A percentile compares a stretch with the other conserved stretches of the same genome.
These are phyloP conservation scores for Bovichtus diacanthus DNA, from an alignment of 2,797 vertebrate species.

Conservation along the genomic window DNA sequence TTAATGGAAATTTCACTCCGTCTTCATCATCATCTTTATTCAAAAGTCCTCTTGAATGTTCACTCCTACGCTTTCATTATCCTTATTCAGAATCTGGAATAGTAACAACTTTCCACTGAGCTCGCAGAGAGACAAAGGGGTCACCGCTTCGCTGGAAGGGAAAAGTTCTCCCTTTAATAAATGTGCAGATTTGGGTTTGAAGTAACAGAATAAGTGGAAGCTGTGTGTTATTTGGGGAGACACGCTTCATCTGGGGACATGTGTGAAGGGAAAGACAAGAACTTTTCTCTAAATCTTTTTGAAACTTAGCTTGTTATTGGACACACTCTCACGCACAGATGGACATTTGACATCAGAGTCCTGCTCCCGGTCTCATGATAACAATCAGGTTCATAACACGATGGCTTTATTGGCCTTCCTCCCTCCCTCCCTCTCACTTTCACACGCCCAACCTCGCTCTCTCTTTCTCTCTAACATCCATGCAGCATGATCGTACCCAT, in stretches of 20 bases:
- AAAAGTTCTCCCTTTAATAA: conserved; percentile 20
- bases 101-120: conserved; percentile 11
- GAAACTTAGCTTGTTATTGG: background rate
- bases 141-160: conserved; percentile 20
- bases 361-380: conserved; percentile 49
- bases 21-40: conserved; percentile 56
- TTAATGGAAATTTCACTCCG: conserved; percentile 59
- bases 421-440: conserved; percentile 9
- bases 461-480: conserved; percentile 56
- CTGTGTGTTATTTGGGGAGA: background rate
- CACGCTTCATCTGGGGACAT: background rate
- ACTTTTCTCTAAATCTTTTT: background rate
- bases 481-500: conserved; percentile 66
- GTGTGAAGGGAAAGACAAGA: background rate
- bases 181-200: conserved; percentile 40
- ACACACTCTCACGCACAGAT: conserved; percentile 45
- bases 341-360: conserved; percentile 46
- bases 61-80: conserved; percentile 48
- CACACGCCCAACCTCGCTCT: conserved; percentile 31
- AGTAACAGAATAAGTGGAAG: conserved; percentile 15
- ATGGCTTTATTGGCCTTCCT: conserved; percentile 45
- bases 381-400: conserved; percentile 63
- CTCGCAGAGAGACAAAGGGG: conserved; percentile 34
- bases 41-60: conserved; percentile 49
- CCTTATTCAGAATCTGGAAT: conserved; percentile 37